Evolutionary conservation across 2,888 invertebrate genomes (phyloP), one percentile per base, ranked within the genome.

Genomic region (Caenorhabditis sp.): DNA sequence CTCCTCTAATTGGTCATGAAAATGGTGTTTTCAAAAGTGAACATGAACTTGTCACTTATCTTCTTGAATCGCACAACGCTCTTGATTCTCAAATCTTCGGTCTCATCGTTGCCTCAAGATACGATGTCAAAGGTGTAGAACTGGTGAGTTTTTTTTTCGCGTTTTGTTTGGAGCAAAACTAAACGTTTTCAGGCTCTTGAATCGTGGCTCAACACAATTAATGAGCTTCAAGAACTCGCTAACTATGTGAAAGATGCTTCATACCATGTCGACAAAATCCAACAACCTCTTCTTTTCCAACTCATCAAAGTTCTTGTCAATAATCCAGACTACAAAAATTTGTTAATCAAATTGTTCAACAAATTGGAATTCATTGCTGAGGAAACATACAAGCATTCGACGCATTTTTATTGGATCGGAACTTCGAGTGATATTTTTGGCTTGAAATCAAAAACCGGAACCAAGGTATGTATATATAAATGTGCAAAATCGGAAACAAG

Each of bases 21-120:
- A 59, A 49, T 49, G 49, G 49, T 17, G 8, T 31, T 24, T 59
- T 43, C 36, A 17, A 24, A 19, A 49, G 19, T 6, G 36, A 59
- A 21, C 21, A 19, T 50, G 19, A 51, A 26, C 31, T 61, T 49
- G 54, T 10, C 31, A 57, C 5, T 66, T 62, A 14, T 14, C 43
- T 2, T 5, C 31, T n/a, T 23, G 14, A 14, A 0, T 12, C 36
- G 0, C 21, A 63, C 10, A 24, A 21, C 0, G 19, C 61, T 24
- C 26, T 68, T 1, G 73, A 73, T 62, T 64, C 62, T 10, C 73
- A 73, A 59, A 36, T 66, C 1, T 73, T 66, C 23, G 59, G 61
- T 24, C 19, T 73, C 1, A 65, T 73, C 3, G 57, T 61, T 0
- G 10, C 63, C 1, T 58, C 64, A 0, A 57, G 37, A 36, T 27